These are phyloP conservation scores for Andricus curvator DNA, from an alignment of 2,888 invertebrate genomes.

Conservation along the genomic window DNA sequence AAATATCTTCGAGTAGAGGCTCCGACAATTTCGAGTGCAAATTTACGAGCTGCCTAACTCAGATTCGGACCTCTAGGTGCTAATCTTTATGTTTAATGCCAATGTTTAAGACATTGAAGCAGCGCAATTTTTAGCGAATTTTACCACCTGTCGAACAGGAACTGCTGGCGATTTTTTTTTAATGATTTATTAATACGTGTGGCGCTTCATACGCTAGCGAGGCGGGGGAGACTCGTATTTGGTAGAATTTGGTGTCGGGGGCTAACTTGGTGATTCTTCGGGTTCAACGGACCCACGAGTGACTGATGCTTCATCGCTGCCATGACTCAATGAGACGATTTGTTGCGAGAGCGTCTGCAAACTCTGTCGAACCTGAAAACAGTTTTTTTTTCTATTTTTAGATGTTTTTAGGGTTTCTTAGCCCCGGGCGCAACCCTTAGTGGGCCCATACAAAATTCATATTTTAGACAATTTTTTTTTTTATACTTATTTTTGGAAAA, in stretches of 20 bases:
- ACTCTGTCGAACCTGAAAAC: conserved; percentile 86
- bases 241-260: conserved; percentile 64
- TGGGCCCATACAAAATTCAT: no score
- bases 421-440: background rate
- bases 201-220: conserved; percentile 71
- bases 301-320: conserved; percentile 60
- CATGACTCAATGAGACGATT: conserved; percentile 69
- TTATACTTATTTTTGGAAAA: no score
- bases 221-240: conserved; percentile 68
- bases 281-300: conserved; percentile 64
- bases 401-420: background rate
- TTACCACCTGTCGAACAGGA: background rate
- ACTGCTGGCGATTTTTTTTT: background rate
- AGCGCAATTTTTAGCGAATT: conserved; percentile 42
- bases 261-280: conserved; percentile 74
- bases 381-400: background rate
- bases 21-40: no score
- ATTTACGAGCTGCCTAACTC: conserved; percentile 18
- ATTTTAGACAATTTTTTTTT: no score
- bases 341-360: conserved; percentile 88
- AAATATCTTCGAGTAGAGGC: background rate
- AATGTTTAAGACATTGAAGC: conserved; percentile 52
- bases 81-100: conserved; percentile 47
- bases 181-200: conserved; percentile 54
- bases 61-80: conserved; percentile 61